Evolutionary conservation across 2,113 vertebrate genomes (phyloP), one percentile per base, ranked within the genome.

Genomic region (Sterna hirundo): DNA sequence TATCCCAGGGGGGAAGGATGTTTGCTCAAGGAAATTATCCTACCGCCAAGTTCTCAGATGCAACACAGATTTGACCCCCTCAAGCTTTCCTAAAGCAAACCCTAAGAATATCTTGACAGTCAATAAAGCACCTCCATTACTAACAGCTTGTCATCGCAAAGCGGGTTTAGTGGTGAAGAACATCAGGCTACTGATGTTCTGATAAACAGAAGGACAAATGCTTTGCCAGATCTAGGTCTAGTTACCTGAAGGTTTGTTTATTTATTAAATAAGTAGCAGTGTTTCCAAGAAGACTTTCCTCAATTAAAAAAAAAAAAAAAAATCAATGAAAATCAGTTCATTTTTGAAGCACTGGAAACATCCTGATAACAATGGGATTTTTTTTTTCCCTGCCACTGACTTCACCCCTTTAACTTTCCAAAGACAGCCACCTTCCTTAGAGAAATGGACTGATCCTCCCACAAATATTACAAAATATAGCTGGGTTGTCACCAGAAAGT

Each of bases 1-100:
- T 10, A 79, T 52, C 93, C 93, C 81, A 40, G 71, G 79, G 94
- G 87, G 58, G 26, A 91, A 74, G 62, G 52, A 66, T 89, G 66
- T 72, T 94, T 95, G 84, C 84, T 94, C 58, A 85, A 95, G 77
- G 61, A 94, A 91, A 52, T 92, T 74, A 96, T 49, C 82, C 75
- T 47, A 47, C 54, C 91, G 68, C 19, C 1, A 0, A 80, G 32
- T 69, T 77, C 47, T 86, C 51, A 51, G 54, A 83, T 57, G 38
- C 77, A 89, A 46, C 40, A 36, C 15, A 29, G 65, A 46, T 49
- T 18, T 40, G 26, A 2, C 13, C 29, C 54, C 21, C 66, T 15
- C 88, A 81, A 32, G 29, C 44, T 60, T 84, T 30, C 30, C 54
- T 80, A 54, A 87, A 95, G 47, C 27, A 66, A 92, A 38, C 34